Evolutionary conservation across 2,797 vertebrate species (phyloP).

Genomic region (Podarcis lilfordi): DNA sequence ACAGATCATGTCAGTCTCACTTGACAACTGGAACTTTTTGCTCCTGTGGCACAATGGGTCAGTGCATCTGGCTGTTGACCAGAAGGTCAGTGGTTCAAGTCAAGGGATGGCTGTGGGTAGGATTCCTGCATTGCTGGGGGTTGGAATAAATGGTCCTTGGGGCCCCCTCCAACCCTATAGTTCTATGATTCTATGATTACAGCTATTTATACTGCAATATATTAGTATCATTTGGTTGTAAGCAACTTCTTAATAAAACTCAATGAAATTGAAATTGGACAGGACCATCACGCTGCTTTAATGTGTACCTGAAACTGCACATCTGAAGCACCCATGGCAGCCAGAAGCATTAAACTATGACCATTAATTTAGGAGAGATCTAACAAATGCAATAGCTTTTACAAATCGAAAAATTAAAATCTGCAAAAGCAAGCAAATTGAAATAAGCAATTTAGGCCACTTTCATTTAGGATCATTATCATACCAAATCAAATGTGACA

Average conservation of each 20-base stretch:
- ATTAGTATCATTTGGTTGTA: background rate
- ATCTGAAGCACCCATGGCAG: slow-evolving; percentile 48
- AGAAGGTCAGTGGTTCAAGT: too few relatives aligned
- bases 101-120: too few relatives aligned
- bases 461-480: slow-evolving; percentile 49
- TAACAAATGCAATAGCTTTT: slow-evolving; percentile 46
- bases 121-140: too few relatives aligned
- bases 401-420: slow-evolving; percentile 58
- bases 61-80: too few relatives aligned
- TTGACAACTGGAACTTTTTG: background rate
- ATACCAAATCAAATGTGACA: slow-evolving; percentile 64
- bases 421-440: slow-evolving; percentile 55
- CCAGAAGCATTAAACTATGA: slow-evolving; percentile 54
- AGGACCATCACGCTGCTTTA: slow-evolving; percentile 39
- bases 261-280: background rate
- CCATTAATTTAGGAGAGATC: slow-evolving; percentile 50
- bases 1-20: background rate
- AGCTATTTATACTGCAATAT: background rate
- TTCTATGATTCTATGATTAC: background rate
- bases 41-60: too few relatives aligned
- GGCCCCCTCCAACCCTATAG: too few relatives aligned
- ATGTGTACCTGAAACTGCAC: slow-evolving; percentile 28
- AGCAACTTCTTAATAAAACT: background rate
- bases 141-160: too few relatives aligned
- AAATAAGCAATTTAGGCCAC: slow-evolving; percentile 23